phyloP scores from a whole-genome alignment of 2,113 vertebrate genomes.

The Campylomormyrus tamandua region DNA sequence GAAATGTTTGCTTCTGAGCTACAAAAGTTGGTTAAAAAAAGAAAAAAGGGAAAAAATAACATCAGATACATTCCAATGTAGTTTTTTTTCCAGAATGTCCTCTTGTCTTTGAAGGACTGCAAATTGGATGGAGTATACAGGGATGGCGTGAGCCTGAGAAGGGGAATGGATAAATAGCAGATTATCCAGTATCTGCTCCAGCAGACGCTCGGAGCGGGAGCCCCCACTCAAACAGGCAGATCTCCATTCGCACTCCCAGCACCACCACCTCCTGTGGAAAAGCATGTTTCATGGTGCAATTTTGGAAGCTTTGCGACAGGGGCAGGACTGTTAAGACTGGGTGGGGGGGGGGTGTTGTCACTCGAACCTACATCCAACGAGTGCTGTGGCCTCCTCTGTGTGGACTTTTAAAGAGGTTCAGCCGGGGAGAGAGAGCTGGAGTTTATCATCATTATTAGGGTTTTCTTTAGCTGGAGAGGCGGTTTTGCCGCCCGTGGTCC shows the following conservation, averaged over 20 bases:
- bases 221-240: slow-evolving; percentile 56
- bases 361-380: slow-evolving; percentile 56
- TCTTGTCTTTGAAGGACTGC: slow-evolving; percentile 46
- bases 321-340: slow-evolving; percentile 7
- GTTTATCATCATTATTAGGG: slow-evolving; percentile 25
- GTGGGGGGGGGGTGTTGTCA: slow-evolving; percentile 13
- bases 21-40: slow-evolving; percentile 44
- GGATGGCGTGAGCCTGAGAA: slow-evolving; percentile 56
- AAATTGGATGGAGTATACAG: slow-evolving; percentile 48
- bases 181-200: slow-evolving; percentile 64
- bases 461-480: slow-evolving; percentile 42
- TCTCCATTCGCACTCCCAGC: slow-evolving; percentile 55
- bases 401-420: slow-evolving; percentile 65
- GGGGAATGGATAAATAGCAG: slow-evolving; percentile 52
- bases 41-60: slow-evolving; percentile 49
- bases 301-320: slow-evolving; percentile 43
- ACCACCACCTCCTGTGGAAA: slow-evolving; percentile 59
- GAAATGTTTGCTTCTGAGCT: slow-evolving; percentile 46
- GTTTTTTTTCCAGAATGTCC: slow-evolving; percentile 41
- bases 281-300: slow-evolving; percentile 60
- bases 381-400: slow-evolving; percentile 50
- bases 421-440: slow-evolving; percentile 44
- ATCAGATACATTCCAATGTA: slow-evolving; percentile 45
- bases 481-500: slow-evolving; percentile 44
- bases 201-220: slow-evolving; percentile 57